Base-by-base conservation (phyloP, 2,113 vertebrate genomes). In the Ciconia boyciana region DNA sequence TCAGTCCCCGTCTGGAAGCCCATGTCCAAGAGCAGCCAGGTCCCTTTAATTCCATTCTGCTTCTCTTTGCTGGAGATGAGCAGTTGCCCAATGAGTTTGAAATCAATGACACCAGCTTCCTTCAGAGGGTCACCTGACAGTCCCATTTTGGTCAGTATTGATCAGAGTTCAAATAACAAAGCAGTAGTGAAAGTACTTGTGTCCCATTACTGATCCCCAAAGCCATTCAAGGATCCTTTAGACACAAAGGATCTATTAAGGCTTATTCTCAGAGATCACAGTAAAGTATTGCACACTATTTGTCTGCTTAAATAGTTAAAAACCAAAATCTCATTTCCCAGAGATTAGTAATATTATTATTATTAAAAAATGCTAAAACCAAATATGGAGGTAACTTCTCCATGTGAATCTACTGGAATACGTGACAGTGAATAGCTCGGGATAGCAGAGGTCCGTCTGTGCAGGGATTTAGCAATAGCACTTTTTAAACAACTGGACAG, bases 311-410 rank as follows among this genome's bases (percentile, higher is more conserved):
- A 87, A 90, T 52, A 93, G 55, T 85, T 93, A 48, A 80, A 94
- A 90, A 86, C 44, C 1, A 24, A 82, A 92, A 90, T 94, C 88
- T 96, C 74, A 12, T 80, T 93, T 87, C 55, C 71, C 60, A 80
- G 95, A 87, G 82, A 90, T 90, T 81, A 84, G 49, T 52, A 95
- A 74, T n/a, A 89, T 55, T 39, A 71, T 70, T 36, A 60, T 58
- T n/a, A 61, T 36, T 62, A 69, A 94, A 94, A 94, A 96, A 91
- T 16, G 74, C 61, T 96, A 94, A 96, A 94, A 97, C 72, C 83
- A 90, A 93, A 72, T 72, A 92, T 16, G 75, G 90, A 97, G 78
- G 90, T 84, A 94, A 91, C 54, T 46, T 72, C 72, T 81, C 85
- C 62, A 46, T 29, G 51, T 70, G 66, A 75, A 58, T 24, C 91